phyloP scores from a whole-genome alignment of 2,888 invertebrate genomes.

The Cecidostiba fungosa region DNA sequence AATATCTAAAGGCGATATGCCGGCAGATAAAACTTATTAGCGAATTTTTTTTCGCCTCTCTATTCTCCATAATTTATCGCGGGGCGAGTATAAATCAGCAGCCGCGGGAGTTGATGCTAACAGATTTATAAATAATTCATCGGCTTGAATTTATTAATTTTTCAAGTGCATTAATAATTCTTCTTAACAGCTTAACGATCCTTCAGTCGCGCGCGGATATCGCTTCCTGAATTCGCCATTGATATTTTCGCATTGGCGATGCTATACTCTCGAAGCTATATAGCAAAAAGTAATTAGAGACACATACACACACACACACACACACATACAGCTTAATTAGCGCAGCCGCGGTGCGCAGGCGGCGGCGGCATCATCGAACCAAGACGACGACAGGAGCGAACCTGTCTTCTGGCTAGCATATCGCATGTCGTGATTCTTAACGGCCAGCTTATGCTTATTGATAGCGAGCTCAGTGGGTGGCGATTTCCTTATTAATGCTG shows the following conservation, averaged over 20 bases:
- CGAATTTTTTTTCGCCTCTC: slow-evolving; percentile 14
- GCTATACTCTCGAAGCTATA: neutral
- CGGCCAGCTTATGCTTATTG: slow-evolving; percentile 38
- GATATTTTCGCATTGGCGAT: slow-evolving; percentile 42
- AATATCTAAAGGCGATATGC: neutral
- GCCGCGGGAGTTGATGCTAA: slow-evolving; percentile 36
- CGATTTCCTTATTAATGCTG: slow-evolving; percentile 53
- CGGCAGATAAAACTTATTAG: slow-evolving; percentile 57
- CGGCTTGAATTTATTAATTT: slow-evolving; percentile 60
- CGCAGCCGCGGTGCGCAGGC: neutral
- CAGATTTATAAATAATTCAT: slow-evolving; percentile 61
- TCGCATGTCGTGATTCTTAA: slow-evolving; percentile 42
- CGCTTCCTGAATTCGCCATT: slow-evolving; percentile 55
- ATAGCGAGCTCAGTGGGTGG: slow-evolving; percentile 60
- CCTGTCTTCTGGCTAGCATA: neutral
- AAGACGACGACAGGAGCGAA: neutral
- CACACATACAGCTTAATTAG: slow-evolving; percentile 38
- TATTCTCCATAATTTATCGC: slow-evolving; percentile 33
- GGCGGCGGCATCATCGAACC: neutral
- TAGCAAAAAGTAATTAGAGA: slow-evolving; percentile 40
- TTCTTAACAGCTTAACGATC: slow-evolving; percentile 48
- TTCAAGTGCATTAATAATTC: slow-evolving; percentile 56
- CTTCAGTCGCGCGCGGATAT: neutral
- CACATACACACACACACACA: neutral
- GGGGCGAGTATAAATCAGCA: slow-evolving; percentile 45